These are phyloP conservation scores for Enteromius anoplus DNA, from an alignment of 2,797 vertebrate genomes.

Conservation along the genomic window DNA sequence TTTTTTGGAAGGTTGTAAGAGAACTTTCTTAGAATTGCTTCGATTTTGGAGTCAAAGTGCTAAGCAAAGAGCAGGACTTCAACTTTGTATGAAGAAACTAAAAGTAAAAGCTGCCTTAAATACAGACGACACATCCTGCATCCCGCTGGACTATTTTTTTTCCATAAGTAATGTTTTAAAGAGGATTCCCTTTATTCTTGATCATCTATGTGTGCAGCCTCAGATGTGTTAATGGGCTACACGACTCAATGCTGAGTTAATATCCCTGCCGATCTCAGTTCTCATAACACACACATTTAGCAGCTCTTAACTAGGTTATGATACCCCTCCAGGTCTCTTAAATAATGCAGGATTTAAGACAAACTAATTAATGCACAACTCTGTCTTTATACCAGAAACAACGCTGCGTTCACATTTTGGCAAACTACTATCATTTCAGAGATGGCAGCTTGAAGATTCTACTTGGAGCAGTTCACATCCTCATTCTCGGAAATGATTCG, in stretches of 20 bases:
- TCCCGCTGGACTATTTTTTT: neutral
- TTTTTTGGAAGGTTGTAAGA: too few species aligned
- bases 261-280: neutral
- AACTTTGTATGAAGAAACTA: neutral
- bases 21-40: neutral
- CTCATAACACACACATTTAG: neutral
- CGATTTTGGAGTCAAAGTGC: neutral
- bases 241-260: neutral
- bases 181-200: neutral
- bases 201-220: neutral
- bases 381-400: neutral
- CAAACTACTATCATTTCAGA: neutral
- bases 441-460: neutral
- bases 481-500: neutral
- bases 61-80: neutral
- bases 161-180: neutral
- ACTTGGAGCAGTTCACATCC: neutral
- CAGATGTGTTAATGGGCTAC: neutral
- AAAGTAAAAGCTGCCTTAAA: neutral
- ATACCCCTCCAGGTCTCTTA: neutral
- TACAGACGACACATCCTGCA: too few species aligned
- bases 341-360: neutral
- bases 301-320: neutral
- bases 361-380: conserved; percentile 1
- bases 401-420: neutral